Evolutionary conservation across 2,797 vertebrate species (phyloP).

Genomic region (Oryzias dopingdopingensis): DNA sequence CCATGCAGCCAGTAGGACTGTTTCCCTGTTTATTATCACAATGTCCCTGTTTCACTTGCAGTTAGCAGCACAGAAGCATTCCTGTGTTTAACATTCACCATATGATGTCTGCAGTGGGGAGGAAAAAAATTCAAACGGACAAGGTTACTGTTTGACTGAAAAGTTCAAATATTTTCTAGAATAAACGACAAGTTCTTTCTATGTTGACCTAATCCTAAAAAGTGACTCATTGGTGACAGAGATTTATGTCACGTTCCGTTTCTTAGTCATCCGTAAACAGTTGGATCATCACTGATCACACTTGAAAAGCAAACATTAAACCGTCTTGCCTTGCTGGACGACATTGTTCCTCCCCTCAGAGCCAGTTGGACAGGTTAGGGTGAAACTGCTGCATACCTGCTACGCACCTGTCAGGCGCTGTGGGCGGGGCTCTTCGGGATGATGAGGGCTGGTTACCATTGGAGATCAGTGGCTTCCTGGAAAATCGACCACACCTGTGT

Average conservation of each 20-base stretch:
- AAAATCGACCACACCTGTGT: constrained; percentile 10
- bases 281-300: too few species aligned
- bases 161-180: too few species aligned
- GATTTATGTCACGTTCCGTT: too few species aligned
- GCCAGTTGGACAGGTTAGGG: constrained; percentile 73
- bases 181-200: too few species aligned
- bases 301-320: too few species aligned
- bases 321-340: not conserved
- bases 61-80: constrained; percentile 9
- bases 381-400: constrained; percentile 72
- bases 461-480: constrained; percentile 22
- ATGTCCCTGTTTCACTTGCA: constrained; percentile 20
- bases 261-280: too few species aligned
- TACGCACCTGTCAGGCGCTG: constrained; percentile 47
- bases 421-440: constrained; percentile 12
- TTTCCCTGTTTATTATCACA: constrained; percentile 38
- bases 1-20: constrained; percentile 40
- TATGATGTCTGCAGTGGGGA: not conserved
- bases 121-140: not conserved
- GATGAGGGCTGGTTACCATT: not conserved
- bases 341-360: constrained; percentile 26
- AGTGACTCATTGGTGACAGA: too few species aligned
- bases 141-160: not conserved
- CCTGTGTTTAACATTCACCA: constrained; percentile 1
- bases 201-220: too few species aligned